A percentile compares a stretch with the other conserved stretches of the same genome.
These are phyloP conservation scores for Tinea pellionella DNA, from an alignment of 2,888 invertebrate genomes.

Conservation along the genomic window DNA sequence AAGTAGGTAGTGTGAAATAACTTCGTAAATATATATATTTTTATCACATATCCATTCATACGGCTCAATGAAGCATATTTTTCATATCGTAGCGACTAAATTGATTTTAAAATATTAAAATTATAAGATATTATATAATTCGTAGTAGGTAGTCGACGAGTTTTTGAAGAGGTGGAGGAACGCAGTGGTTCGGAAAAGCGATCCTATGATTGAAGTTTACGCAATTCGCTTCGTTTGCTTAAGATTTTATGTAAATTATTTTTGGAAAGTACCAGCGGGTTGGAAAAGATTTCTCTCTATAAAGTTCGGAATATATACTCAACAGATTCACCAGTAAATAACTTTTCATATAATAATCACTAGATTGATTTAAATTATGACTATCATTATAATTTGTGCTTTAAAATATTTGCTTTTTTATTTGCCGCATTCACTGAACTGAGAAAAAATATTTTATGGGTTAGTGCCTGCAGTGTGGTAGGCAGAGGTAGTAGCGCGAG, in stretches of 20 bases:
- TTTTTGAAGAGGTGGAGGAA: constrained; percentile 9
- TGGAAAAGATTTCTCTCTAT: constrained; percentile 22
- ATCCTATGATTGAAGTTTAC: constrained; percentile 48
- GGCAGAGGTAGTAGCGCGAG: too few relatives aligned
- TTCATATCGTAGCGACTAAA: constrained; percentile 27
- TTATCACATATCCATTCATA: constrained; percentile 30
- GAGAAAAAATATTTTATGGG: too few relatives aligned
- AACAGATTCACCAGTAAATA: not conserved
- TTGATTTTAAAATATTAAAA: constrained; percentile 18
- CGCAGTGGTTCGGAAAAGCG: constrained; percentile 21
- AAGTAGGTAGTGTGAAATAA: constrained; percentile 28
- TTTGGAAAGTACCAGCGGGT: constrained; percentile 25
- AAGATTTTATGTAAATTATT: constrained; percentile 45
- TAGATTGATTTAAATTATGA: not conserved
- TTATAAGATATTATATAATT: constrained; percentile 17
- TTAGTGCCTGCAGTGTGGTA: too few relatives aligned
- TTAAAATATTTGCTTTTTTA: too few relatives aligned
- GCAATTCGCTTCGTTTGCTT: constrained; percentile 45
- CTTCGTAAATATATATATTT: constrained; percentile 18
- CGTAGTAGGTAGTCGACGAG: constrained; percentile 18
- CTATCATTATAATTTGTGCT: too few relatives aligned
- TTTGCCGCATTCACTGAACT: too few relatives aligned
- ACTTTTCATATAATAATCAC: constrained; percentile 9
- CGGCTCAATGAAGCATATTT: constrained; percentile 29
- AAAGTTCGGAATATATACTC: not conserved